Evolutionary conservation across 2,797 vertebrate species (phyloP), one percentile per base, ranked within the genome.

Genomic region (Sebastes ruberrimus): DNA sequence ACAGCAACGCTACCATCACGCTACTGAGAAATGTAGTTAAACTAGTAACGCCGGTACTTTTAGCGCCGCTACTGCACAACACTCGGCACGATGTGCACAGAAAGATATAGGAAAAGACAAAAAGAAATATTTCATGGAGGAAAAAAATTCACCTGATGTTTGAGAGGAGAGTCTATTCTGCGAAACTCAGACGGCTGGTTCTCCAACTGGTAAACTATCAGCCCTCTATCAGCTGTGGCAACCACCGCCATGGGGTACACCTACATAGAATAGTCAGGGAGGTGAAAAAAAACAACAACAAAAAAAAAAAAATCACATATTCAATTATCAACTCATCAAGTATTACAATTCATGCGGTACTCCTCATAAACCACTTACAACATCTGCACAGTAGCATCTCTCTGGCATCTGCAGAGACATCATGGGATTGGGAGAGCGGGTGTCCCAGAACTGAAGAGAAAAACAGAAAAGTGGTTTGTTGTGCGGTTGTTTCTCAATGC

Each of bases 161-260:
- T 99, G 74, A 99, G 96, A 38, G 99, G 99, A 69, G 99, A 99
- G 18, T 99, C 99, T 95, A 99, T 98, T 92, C 98, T 96, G 87
- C 97, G 96, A 82, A 99, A 99, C 78, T 99, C 99, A 4, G 98
- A 99, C 3, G 99, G 99, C 18, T 99, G 99, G 88, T 98, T 99
- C 92, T 99, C 99, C 72, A 99, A 82, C 84, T 99, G 98, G 88
- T 99, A 99, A 52, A 99, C 98, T 55, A 99, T 98, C 82, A 99
- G 95, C 1, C 98, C 99, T 81, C 98, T 95, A 82, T 99, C 98
- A n/a, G 99, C 99, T 81, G 98, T 99, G 27, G 98, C 98, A 73
- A 99, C 97, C 78, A 97, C 98, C 0, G 98, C 99, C 98, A 99
- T 99, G 2, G 99, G 98, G 80, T 99, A 98, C 11, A 99, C 97